Evolutionary conservation across 2,797 vertebrate genomes (phyloP).

Genomic region (Sebastes oblongus): DNA sequence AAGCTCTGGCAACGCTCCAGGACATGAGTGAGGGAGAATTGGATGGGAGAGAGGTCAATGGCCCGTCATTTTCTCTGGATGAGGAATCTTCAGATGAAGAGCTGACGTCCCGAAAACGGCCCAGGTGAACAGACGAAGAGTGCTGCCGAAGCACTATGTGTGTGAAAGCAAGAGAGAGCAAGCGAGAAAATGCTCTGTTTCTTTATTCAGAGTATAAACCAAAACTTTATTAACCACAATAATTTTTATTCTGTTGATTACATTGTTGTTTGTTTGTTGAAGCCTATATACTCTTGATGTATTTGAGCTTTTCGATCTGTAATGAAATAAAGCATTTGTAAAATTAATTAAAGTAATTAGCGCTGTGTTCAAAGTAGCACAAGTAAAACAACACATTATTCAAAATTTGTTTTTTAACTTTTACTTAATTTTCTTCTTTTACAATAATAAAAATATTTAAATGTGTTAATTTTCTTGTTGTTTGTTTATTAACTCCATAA

Average conservation of each 20-base stretch:
- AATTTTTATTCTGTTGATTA: neutral
- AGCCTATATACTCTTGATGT: neutral
- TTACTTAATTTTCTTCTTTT: no score
- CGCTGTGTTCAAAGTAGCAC: no score
- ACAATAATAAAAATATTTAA: no score
- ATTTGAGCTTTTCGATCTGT: neutral
- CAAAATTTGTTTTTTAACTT: no score
- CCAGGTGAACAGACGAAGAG: neutral
- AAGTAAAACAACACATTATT: no score
- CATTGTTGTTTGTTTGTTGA: neutral
- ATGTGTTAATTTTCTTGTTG: no score
- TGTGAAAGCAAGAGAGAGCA: neutral
- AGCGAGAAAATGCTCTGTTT: neutral
- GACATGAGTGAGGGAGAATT: neutral
- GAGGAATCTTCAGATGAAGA: neutral
- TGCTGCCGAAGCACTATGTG: neutral
- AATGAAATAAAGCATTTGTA: neutral
- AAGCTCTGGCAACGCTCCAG: neutral
- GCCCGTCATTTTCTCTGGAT: neutral
- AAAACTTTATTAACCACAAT: neutral
- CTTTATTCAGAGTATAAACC: neutral
- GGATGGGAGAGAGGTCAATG: neutral
- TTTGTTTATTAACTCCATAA: neutral
- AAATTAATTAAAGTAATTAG: no score
- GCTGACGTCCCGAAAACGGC: neutral